Conservation (phyloP, 2,113 vertebrate species). For the Coptodon rendalli region DNA sequence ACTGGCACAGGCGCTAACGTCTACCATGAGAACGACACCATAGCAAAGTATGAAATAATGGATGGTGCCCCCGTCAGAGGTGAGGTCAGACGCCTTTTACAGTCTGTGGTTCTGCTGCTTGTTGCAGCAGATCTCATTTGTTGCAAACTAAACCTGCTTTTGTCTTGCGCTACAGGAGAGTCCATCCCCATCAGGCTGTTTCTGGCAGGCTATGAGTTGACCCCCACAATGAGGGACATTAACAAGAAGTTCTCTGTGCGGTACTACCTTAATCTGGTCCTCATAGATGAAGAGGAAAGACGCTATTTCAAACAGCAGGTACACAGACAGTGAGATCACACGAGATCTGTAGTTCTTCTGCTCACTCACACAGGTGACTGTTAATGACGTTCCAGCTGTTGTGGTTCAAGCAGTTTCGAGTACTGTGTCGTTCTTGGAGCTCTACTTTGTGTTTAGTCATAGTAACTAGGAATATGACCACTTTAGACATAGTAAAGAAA, state of each 20-base stretch:
- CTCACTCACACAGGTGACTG: neutral
- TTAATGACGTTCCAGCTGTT: neutral
- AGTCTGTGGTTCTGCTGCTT: neutral
- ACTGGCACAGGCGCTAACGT: conserved; percentile 93
- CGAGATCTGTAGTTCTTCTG: neutral
- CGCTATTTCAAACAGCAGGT: conserved; percentile 99
- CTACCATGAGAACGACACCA: conserved; percentile 95
- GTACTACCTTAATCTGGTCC: conserved; percentile 97
- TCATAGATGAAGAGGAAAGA: conserved; percentile 95
- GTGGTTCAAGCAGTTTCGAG: neutral
- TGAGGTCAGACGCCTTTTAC: conserved; percentile 29
- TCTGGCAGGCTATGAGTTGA: conserved; percentile 93
- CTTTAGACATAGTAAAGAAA: neutral
- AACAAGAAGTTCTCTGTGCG: conserved; percentile 99
- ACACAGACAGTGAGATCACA: neutral
- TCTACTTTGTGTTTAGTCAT: neutral
- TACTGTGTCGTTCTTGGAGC: neutral
- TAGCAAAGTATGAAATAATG: conserved; percentile 99
- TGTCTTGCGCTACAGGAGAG: conserved; percentile 75
- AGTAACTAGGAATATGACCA: neutral
- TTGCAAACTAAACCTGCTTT: neutral
- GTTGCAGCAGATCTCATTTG: neutral
- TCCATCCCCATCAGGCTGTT: conserved; percentile 97
- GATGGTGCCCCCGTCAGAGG: conserved; percentile 94
- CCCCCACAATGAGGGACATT: conserved; percentile 96